Base-by-base conservation (phyloP, 1,140 invertebrate genomes). In the Medauroidea extradentata region DNA sequence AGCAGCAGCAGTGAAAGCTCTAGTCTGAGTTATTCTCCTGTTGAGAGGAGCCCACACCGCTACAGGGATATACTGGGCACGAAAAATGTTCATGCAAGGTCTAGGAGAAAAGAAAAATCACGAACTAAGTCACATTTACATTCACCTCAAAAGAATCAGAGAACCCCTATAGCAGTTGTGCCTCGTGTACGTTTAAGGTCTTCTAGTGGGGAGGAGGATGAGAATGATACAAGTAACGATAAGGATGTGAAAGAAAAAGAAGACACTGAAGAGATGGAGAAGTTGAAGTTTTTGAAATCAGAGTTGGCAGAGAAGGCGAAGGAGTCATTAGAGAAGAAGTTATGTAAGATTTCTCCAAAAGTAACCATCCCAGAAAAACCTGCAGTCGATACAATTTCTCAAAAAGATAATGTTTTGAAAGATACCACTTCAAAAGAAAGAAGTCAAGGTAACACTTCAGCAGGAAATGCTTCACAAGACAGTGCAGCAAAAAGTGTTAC, bases 241-340 rank as follows among this genome's bases (percentile, higher is more conserved):
- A 21, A 24, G 9, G 46, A 49, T 27, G 58, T 53, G 39, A 60
- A 60, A 54, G 51, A 60, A 34, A 60, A 46, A 27, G 66, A 67
- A 49, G 61, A 57, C 19, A 65, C 67, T 23, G 65, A 65, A 34
- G 65, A 68, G 21, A 48, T 67, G 39, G 59, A 65, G 18, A 59
- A 63, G 3, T 52, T 69, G 18, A 64, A 63, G 38, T 54, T 63
- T 38, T 60, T 69, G 19, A 63, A 69, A 53, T 64, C 59, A 41
- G 67, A 63, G 42, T 34, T 69, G 24, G 66, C 67, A 25, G 68
- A 67, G 16, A 70, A 67, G 54, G 68, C 67, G 5, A 69, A 68
- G 54, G 67, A 69, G 51, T 61, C 59, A 46, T 24, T 59, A 18
- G 57, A 44, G 21, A 49, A 51, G 1, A 59, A 59, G 25, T 14